A percentile compares a stretch with the other conserved stretches of the same genome.
These are phyloP conservation scores for Mongoloraphidia duomilia DNA, from an alignment of 2,888 invertebrate genomes.

Conservation along the genomic window DNA sequence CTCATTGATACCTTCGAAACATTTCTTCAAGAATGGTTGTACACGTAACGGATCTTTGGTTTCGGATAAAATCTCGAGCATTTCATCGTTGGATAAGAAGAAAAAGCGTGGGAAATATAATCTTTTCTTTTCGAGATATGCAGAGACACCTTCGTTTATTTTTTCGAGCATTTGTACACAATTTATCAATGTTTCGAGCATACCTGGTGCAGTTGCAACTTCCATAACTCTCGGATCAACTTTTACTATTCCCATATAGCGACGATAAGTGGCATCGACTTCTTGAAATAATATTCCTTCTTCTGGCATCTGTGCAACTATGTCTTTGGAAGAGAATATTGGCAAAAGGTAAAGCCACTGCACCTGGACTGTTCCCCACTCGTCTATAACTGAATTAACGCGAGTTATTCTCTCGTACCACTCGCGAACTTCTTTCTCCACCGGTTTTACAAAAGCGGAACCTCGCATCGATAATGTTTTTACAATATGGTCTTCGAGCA, in stretches of 20 bases:
- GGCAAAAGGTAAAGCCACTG: constrained; percentile 79
- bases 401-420: constrained; percentile 64
- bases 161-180: constrained; percentile 57
- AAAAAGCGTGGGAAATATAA: constrained; percentile 77
- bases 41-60: constrained; percentile 74
- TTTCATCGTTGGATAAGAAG: constrained; percentile 81
- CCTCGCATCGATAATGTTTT: constrained; percentile 76
- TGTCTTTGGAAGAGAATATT: constrained; percentile 77
- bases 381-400: constrained; percentile 58
- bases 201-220: constrained; percentile 48
- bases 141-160: constrained; percentile 70
- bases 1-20: constrained; percentile 72
- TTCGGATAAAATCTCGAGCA: constrained; percentile 80
- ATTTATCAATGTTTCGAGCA: constrained; percentile 54
- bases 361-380: constrained; percentile 75
- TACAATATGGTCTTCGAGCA: constrained; percentile 70
- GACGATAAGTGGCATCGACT: constrained; percentile 52
- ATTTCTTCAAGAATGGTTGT: constrained; percentile 75
- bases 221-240: constrained; percentile 50
- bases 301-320: constrained; percentile 72
- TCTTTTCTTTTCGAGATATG: constrained; percentile 72
- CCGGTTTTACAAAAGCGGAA: constrained; percentile 74
- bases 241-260: constrained; percentile 46
- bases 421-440: constrained; percentile 49
- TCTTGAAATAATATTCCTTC: constrained; percentile 65